Evolutionary conservation across 2,113 vertebrate genomes (phyloP), one percentile per base, ranked within the genome.

Genomic region (Neolamprologus cancellatus): DNA sequence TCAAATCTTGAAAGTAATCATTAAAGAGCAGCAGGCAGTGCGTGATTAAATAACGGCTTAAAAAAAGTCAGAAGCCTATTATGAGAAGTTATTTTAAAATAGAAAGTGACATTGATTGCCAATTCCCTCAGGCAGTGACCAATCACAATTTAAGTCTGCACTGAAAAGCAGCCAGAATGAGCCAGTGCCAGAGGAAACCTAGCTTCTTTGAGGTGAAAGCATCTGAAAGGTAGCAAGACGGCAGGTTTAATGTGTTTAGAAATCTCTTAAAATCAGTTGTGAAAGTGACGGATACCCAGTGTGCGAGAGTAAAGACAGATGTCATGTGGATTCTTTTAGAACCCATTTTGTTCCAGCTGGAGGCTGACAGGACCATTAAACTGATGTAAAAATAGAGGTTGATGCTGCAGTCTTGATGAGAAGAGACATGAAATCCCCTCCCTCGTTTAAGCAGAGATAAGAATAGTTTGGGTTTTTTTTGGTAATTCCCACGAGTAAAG

Each of bases 311-410:
- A 76, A 53, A 84, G 64, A 50, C 88, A 83, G 74, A 87, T 46
- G 41, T 64, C 83, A 84, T 61, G 78, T 64, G 15, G 54, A 57
- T 34, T 89, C 25, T 83, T 84, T 89, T 79, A 48, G 78, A 84
- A 83, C 5, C 30, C 20, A 64, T 79, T 85, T 88, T 52, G 39
- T 50, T 78, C 32, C 81, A 39, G 81, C 83, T 76, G 59, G 20
- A 76, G 78, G 76, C 82, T 87, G 87, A 80, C 78, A 69, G 34
- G 32, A 82, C 84, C 78, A 84, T 92, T 84, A 78, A 79, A 86
- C 17, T 50, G 34, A 8, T 34, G 28, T 84, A 78, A 80, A 80
- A 87, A 80, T 44, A 76, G 82, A 82, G 28, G 59, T 25, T 71
- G 57, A 86, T 54, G 78, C 30, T 57, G 41, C n/a, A 36, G 28